phyloP scores from a whole-genome alignment of 2,113 vertebrate genomes.

The Oncorhynchus tshawytscha region DNA sequence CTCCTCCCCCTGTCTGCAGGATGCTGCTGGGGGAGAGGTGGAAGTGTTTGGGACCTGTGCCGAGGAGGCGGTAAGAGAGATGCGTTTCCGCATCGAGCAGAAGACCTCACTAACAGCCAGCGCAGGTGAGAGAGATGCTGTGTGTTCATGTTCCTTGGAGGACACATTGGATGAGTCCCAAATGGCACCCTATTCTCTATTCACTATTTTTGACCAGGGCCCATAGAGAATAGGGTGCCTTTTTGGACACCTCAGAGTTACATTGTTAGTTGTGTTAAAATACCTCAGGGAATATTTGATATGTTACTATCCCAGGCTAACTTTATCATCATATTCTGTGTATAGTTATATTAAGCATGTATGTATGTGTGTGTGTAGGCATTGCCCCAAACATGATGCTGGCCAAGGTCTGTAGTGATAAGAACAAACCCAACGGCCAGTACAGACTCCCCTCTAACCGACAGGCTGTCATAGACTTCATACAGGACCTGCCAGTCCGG shows the following conservation, averaged over 20 bases:
- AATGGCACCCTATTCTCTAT: too few species aligned
- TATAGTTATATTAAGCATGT: too few species aligned
- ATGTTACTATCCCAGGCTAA: background rate
- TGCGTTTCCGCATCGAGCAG: slow-evolving; percentile 94
- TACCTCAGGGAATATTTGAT: background rate
- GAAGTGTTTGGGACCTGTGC: slow-evolving; percentile 85
- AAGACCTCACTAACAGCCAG: slow-evolving; percentile 93
- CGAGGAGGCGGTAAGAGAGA: slow-evolving; percentile 93
- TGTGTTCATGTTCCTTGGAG: background rate
- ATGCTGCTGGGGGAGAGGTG: slow-evolving; percentile 45
- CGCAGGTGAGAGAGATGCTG: slow-evolving; percentile 77
- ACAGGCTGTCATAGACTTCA: slow-evolving; percentile 76
- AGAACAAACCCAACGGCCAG: slow-evolving; percentile 83
- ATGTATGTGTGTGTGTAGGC: slow-evolving; percentile 53
- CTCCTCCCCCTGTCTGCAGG: slow-evolving; percentile 44
- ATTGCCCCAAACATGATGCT: slow-evolving; percentile 84
- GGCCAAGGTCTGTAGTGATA: slow-evolving; percentile 85
- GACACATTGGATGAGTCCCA: too few species aligned
- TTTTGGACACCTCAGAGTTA: background rate
- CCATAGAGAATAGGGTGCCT: too few species aligned
- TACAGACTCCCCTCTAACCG: slow-evolving; percentile 69
- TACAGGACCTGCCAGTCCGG: slow-evolving; percentile 80
- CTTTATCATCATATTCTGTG: too few species aligned
- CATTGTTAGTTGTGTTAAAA: background rate
- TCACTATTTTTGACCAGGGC: too few species aligned